A percentile compares a stretch with the other conserved stretches of the same genome.
Evolutionary conservation across 2,888 invertebrate species (phyloP).

Genomic region (Agrilus cyanescens): DNA sequence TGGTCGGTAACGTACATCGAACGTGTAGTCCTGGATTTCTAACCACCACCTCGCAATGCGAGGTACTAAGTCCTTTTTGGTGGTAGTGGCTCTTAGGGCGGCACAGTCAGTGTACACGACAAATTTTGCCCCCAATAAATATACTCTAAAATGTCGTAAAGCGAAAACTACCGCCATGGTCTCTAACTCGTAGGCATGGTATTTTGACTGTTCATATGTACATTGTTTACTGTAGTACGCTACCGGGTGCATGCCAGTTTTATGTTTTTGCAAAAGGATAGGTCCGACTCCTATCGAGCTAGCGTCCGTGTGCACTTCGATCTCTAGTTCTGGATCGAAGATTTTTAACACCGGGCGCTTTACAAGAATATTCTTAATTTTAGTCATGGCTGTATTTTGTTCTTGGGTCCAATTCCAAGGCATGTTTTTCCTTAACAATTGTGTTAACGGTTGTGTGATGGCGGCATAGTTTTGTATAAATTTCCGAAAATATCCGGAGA

Average conservation of each 20-base stretch:
- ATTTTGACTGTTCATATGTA: constrained; percentile 9
- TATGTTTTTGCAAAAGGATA: background rate
- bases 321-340: constrained; percentile 7
- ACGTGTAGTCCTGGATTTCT: constrained; percentile 6
- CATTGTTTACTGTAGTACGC: constrained; percentile 15
- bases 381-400: constrained; percentile 6
- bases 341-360: constrained; percentile 11
- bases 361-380: constrained; percentile 7
- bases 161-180: constrained; percentile 8
- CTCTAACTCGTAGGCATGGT: constrained; percentile 16
- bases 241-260: constrained; percentile 6
- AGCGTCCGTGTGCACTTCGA: constrained; percentile 14
- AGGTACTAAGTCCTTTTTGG: constrained; percentile 8
- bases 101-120: constrained; percentile 18
- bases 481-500: constrained; percentile 20
- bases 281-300: constrained; percentile 3
- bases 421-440: constrained; percentile 5
- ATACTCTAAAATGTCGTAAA: constrained; percentile 5
- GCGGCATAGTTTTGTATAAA: constrained; percentile 18
- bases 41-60: constrained; percentile 9
- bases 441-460: constrained; percentile 13
- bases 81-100: constrained; percentile 7
- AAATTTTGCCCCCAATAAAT: constrained; percentile 10
- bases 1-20: constrained; percentile 5
- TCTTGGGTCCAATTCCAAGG: constrained; percentile 7